Conservation (phyloP, 2,797 vertebrate genomes). For the Neostethus bicornis region DNA sequence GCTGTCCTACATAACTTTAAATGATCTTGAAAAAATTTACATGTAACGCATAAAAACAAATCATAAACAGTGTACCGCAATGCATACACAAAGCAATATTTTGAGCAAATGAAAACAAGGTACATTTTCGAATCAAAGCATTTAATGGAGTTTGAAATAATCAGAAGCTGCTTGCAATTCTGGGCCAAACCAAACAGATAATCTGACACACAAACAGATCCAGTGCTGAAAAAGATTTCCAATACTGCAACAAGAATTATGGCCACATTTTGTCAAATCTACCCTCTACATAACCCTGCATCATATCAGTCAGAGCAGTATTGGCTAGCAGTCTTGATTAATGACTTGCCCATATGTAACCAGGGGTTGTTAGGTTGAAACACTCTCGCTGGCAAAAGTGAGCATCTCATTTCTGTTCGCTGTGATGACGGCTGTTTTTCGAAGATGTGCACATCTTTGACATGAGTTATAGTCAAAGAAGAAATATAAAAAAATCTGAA, state of each 20-base stretch:
- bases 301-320: conserved; percentile 18
- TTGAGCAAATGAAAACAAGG: conserved; percentile 84
- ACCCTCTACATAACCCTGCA: conserved; percentile 36
- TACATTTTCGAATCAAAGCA: conserved; percentile 85
- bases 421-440: conserved; percentile 11
- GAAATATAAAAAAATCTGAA: conserved; percentile 5
- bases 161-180: conserved; percentile 85
- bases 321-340: conserved; percentile 21
- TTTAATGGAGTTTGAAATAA: conserved; percentile 85
- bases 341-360: conserved; percentile 14
- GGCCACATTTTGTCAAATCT: conserved; percentile 50
- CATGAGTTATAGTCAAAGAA: neutral
- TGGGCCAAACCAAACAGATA: conserved; percentile 89
- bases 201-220: conserved; percentile 89
- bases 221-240: conserved; percentile 77
- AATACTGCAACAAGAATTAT: conserved; percentile 65
- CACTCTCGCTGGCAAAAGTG: conserved; percentile 24
- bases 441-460: conserved; percentile 11
- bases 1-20: conserved; percentile 32
- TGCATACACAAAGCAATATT: conserved; percentile 81
- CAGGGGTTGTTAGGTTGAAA: conserved; percentile 4
- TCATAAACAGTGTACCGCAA: conserved; percentile 81
- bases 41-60: conserved; percentile 75
- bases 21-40: conserved; percentile 77
- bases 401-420: conserved; percentile 31